Percentiles rank a stretch among this genome's conserved stretches.
These are phyloP conservation scores for Endomychus coccineus DNA, from an alignment of 2,888 invertebrate genomes.

Conservation along the genomic window DNA sequence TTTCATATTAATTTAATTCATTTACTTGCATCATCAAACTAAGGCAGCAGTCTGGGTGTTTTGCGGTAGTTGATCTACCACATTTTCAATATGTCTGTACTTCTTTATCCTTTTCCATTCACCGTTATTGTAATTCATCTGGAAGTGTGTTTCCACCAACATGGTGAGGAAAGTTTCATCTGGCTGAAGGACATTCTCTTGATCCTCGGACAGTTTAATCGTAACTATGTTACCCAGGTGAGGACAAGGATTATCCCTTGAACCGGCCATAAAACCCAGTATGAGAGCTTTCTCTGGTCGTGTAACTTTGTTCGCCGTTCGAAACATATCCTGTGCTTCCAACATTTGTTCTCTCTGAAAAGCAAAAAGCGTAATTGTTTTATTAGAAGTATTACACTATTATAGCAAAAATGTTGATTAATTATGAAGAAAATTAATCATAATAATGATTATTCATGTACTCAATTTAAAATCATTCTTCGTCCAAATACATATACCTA, in stretches of 20 bases:
- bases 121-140: slow-evolving; percentile 97
- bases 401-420: too few species aligned
- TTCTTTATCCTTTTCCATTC: slow-evolving; percentile 96
- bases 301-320: slow-evolving; percentile 91
- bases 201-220: slow-evolving; percentile 88
- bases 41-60: slow-evolving; percentile 34
- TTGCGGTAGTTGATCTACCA: slow-evolving; percentile 38
- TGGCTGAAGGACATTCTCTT: slow-evolving; percentile 77
- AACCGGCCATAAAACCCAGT: slow-evolving; percentile 97
- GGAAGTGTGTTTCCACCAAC: slow-evolving; percentile 91
- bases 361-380: too few species aligned
- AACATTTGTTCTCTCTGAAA: slow-evolving; percentile 89
- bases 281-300: slow-evolving; percentile 95
- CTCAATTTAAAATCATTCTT: too few species aligned
- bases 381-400: too few species aligned
- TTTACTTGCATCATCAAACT: slow-evolving; percentile 29
- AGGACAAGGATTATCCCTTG: slow-evolving; percentile 95
- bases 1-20: too few species aligned
- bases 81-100: slow-evolving; percentile 63
- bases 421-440: not conserved
- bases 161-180: slow-evolving; percentile 75
- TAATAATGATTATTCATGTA: not conserved
- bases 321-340: slow-evolving; percentile 96
- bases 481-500: too few species aligned
- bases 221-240: slow-evolving; percentile 93